These are phyloP conservation scores for Hoplias malabaricus DNA, from an alignment of 2,113 vertebrate genomes.

Conservation along the genomic window DNA sequence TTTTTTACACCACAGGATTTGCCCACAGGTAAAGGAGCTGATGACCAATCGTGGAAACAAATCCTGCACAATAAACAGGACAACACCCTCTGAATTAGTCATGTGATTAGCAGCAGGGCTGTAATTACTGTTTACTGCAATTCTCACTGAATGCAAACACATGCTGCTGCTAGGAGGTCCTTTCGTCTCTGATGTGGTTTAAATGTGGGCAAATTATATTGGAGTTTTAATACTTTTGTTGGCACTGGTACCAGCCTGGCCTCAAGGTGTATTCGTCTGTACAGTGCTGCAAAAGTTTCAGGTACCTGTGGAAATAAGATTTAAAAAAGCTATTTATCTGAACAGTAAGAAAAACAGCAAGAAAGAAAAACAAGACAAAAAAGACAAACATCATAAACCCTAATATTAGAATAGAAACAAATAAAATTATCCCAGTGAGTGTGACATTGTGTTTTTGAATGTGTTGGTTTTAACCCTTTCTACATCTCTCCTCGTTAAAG, in stretches of 20 bases:
- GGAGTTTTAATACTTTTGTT: slow-evolving; percentile 9
- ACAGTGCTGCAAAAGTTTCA: no score
- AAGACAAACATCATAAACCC: no score
- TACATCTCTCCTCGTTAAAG: no score
- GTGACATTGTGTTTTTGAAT: no score
- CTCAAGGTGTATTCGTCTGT: no score
- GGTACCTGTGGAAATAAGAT: no score
- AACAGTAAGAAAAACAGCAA: slow-evolving; percentile 26
- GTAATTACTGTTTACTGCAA: slow-evolving; percentile 37
- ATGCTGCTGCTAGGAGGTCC: slow-evolving; percentile 11
- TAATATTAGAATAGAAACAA: no score
- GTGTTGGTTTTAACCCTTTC: no score
- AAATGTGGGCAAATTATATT: slow-evolving; percentile 1
- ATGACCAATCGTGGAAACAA: slow-evolving; percentile 58
- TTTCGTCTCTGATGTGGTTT: slow-evolving; percentile 12
- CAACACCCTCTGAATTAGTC: slow-evolving; percentile 56
- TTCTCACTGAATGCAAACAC: slow-evolving; percentile 32
- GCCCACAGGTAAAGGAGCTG: slow-evolving; percentile 43
- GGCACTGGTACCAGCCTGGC: no score
- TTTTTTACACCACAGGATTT: slow-evolving; percentile 24
- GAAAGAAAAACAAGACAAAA: neutral
- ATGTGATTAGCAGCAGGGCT: slow-evolving; percentile 55
- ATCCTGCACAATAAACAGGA: slow-evolving; percentile 62
- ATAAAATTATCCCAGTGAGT: no score
- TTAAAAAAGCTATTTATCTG: no score